These are phyloP conservation scores for Cheirogaleus medius DNA, from an alignment of 2,113 vertebrate genomes.

Conservation along the genomic window DNA sequence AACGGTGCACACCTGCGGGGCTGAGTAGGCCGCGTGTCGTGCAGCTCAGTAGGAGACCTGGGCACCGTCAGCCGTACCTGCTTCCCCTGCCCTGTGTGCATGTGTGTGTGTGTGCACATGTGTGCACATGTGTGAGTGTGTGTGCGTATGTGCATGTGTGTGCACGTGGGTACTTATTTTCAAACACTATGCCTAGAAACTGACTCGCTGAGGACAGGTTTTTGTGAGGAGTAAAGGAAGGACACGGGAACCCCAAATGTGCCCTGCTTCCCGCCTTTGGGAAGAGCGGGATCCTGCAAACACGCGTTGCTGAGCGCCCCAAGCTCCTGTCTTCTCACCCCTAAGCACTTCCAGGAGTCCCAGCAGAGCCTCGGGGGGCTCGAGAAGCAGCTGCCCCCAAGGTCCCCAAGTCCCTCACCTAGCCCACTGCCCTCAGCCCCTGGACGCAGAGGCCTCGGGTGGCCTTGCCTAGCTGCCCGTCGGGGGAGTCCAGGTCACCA, in stretches of 20 bases:
- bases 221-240: not conserved
- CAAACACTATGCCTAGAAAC: not conserved
- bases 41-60: not conserved
- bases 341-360: accelerated
- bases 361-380: not conserved
- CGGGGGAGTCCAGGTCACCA: not conserved
- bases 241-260: accelerated
- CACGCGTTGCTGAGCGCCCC: accelerated
- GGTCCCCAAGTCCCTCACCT: not conserved
- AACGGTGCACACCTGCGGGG: too few relatives aligned
- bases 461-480: not conserved
- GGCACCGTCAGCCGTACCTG: accelerated
- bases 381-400: not conserved
- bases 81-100: not conserved
- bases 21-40: accelerated
- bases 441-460: not conserved
- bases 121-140: accelerated
- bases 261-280: accelerated
- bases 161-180: not conserved
- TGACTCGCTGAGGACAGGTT: not conserved
- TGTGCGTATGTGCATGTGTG: accelerated
- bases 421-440: not conserved
- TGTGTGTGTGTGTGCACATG: too few relatives aligned
- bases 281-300: accelerated
- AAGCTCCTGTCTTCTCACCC: accelerated